A percentile compares a stretch with the other conserved stretches of the same genome.
Evolutionary conservation across 2,888 invertebrate species (phyloP).

Genomic region (Choristoneura rosaceana): DNA sequence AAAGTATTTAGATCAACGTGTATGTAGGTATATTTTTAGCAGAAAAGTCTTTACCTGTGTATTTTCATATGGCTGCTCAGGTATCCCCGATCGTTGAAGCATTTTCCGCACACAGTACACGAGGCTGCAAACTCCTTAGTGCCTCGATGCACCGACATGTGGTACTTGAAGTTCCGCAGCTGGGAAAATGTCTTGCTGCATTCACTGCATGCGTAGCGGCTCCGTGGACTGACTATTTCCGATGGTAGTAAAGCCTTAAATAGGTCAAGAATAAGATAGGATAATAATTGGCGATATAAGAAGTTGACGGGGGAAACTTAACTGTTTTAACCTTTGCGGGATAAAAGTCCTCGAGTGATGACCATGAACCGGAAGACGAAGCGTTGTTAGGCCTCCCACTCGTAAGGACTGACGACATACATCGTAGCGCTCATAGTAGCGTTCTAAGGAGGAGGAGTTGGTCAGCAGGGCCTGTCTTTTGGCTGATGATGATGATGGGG

Average conservation of each 20-base stretch:
- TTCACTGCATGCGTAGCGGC: constrained; percentile 88
- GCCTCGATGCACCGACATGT: constrained; percentile 92
- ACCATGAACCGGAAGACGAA: too few species aligned
- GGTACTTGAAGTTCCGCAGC: constrained; percentile 93
- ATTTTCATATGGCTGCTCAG: constrained; percentile 95
- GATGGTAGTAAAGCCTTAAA: constrained; percentile 63
- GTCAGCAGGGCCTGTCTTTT: too few species aligned
- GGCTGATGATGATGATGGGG: too few species aligned
- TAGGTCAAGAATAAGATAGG: neutral
- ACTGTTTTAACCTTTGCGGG: too few species aligned
- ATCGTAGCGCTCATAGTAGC: too few species aligned
- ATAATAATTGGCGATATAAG: neutral
- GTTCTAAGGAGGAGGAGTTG: too few species aligned
- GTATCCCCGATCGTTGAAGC: constrained; percentile 93
- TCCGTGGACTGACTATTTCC: constrained; percentile 60
- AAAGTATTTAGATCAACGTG: too few species aligned
- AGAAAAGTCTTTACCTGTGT: constrained; percentile 80
- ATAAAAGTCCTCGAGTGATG: too few species aligned
- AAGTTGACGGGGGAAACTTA: too few species aligned
- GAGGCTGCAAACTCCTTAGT: constrained; percentile 92
- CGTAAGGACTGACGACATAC: too few species aligned
- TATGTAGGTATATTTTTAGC: neutral
- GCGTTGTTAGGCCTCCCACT: too few species aligned
- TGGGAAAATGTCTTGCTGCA: constrained; percentile 94
- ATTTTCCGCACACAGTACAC: constrained; percentile 89